Evolutionary conservation across 2,797 vertebrate genomes (phyloP).

Genomic region (Enteromius mattozi): DNA sequence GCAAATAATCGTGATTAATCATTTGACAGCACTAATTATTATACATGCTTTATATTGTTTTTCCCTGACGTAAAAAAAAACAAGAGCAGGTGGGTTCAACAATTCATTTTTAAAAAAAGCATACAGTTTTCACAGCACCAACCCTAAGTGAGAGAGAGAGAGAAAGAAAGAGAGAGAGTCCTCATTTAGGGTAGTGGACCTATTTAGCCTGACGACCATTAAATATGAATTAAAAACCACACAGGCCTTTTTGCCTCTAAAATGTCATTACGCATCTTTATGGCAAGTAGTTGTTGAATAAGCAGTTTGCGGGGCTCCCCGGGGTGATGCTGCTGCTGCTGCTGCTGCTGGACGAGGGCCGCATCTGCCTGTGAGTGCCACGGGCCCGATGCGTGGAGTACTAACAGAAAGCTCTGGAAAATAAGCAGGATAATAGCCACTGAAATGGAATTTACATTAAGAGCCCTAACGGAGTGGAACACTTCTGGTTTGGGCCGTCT

Average conservation of each 20-base stretch:
- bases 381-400: conserved; percentile 64
- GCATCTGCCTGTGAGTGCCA: conserved; percentile 47
- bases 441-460: conserved; percentile 88
- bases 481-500: conserved; percentile 74
- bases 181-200: conserved; percentile 81
- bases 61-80: background rate
- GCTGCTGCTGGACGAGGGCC: conserved; percentile 36
- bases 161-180: conserved; percentile 31
- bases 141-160: conserved; percentile 22
- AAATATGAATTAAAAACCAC: conserved; percentile 89
- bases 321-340: conserved; percentile 47
- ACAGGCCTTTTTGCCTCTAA: conserved; percentile 84
- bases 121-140: conserved; percentile 13
- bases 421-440: conserved; percentile 80
- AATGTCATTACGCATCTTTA: conserved; percentile 87
- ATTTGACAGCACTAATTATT: background rate
- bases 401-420: conserved; percentile 71
- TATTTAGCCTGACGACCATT: conserved; percentile 84
- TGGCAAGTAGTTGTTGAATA: conserved; percentile 85
- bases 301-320: conserved; percentile 82
- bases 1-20: too few relatives aligned
- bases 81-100: background rate
- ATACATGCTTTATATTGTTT: background rate
- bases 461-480: conserved; percentile 81
- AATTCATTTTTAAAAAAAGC: background rate